A percentile compares a stretch with the other conserved stretches of the same genome.
Evolutionary conservation across 2,113 vertebrate genomes (phyloP).

Genomic region (Phrynosoma platyrhinos): DNA sequence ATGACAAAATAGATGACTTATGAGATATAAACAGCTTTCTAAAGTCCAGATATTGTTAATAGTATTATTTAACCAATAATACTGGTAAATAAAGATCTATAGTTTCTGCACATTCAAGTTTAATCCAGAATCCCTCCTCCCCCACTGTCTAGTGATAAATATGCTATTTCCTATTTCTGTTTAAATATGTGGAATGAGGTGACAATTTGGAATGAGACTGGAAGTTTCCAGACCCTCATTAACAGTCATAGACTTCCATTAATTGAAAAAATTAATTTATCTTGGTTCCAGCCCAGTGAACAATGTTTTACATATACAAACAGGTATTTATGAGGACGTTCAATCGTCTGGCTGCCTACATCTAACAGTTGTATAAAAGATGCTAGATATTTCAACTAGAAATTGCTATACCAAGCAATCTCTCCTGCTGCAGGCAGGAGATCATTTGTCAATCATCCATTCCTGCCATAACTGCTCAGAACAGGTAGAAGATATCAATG

Average conservation of each 20-base stretch:
- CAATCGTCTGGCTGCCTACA: too few species aligned
- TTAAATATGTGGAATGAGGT: slow-evolving; percentile 3
- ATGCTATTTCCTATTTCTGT: not conserved
- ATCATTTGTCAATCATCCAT: too few species aligned
- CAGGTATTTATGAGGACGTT: too few species aligned
- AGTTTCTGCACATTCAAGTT: not conserved
- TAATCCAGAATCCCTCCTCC: not conserved
- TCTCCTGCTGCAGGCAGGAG: too few species aligned
- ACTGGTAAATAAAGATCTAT: not conserved
- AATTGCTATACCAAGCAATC: too few species aligned
- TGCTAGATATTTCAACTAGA: not conserved
- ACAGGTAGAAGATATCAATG: too few species aligned
- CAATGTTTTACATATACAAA: not conserved
- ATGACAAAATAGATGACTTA: not conserved
- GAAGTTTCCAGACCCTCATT: not conserved
- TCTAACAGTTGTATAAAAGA: too few species aligned
- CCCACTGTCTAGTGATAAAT: not conserved
- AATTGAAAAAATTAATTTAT: not conserved
- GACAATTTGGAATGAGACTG: not conserved
- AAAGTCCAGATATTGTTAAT: not conserved
- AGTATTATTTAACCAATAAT: not conserved
- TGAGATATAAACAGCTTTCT: not conserved
- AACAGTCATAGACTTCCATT: not conserved
- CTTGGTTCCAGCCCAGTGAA: not conserved
- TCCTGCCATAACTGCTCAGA: too few species aligned